Evolutionary conservation across 1,140 invertebrate species (phyloP), one percentile per base, ranked within the genome.

Genomic region (Eumeta japonica): DNA sequence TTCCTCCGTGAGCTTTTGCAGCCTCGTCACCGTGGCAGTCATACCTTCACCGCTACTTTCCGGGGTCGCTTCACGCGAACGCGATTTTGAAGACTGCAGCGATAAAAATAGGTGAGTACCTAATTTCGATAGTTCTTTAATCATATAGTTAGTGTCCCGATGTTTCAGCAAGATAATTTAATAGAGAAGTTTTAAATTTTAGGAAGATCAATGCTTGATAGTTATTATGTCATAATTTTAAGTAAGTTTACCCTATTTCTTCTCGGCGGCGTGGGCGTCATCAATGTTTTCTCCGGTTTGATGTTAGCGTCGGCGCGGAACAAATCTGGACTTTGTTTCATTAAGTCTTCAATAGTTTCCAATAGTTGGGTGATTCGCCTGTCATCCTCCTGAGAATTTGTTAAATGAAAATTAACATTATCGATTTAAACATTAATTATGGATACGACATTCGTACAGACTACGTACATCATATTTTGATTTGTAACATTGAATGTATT

Each of bases 271-370:
- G 72, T 75, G 1, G 75, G 75, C 3, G 72, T 77, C 32, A 71
- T 46, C 17, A 66, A 42, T 37, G 35, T 58, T 48, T 71, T 75
- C 35, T 71, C 67, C 0, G 65, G 61, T 16, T 59, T 62, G 2
- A 62, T 47, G 4, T 53, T 35, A 9, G 58, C 43, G 11, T 73
- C 64, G 50, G 24, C 61, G 28, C 57, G 52, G 56, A 74, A 74
- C 10, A 87, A 55, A 33, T 88, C 85, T 0, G 87, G 87, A 39
- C 84, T 84, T 24, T 87, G 75, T 55, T 84, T 83, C 40, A 87
- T 82, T 18, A 90, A 61, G 43, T 87, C 86, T 28, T 91, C 87
- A 7, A 90, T 83, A 43, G 89, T 84, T 58, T 88, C 83, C 37
- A 91, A 56, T n/a, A 92, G 60, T 39, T 78, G 75, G 38, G 81